Evolutionary conservation across 2,888 invertebrate genomes (phyloP), one percentile per base, ranked within the genome.

Genomic region (Dichetophora obliterata): DNA sequence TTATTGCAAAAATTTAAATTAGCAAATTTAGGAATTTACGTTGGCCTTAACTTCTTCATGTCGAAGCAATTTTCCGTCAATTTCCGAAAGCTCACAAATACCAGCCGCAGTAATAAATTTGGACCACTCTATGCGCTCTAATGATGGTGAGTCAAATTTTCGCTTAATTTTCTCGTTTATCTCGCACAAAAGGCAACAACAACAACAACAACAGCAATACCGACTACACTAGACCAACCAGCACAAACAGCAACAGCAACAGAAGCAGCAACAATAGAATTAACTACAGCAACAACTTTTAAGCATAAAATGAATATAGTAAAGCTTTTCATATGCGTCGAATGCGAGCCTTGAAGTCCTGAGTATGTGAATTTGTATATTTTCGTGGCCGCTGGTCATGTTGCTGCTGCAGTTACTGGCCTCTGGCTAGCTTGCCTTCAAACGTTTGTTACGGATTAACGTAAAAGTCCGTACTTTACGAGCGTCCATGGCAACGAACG

Each of bases 61-160:
- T 43, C 11, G 43, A 43, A 43, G 43, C 43, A 43, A 43, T 43
- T 11, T 43, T 43, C 43, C 43, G 43, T 11, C 43, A 43, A 43
- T 43, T 43, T 43, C 43, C 43, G 43, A 43, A 43, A 43, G 43
- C 59, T 59, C 59, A 19, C 59, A 59, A 59, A 59, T 59, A 14
- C 59, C 59, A 59, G 59, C 59, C 14, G 24, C 59, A 59, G 24
- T 59, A 22, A 59, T 59, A 59, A 59, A 59, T 59, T 59, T 22
- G 8, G 24, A 24, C 59, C 59, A 24, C 24, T 27, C 14, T 27
- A 22, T 43, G 27, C 27, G 59, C 59, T 27, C 14, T 27, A 27
- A 24, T 14, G 22, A 24, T 37, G 37, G 43, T 22, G 34, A 19
- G 66, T 66, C 43, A 37, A 66, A 37, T 59, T 66, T 66, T 19